Evolutionary conservation across 2,113 vertebrate genomes (phyloP).

Genomic region (Xyliphius kryptos): DNA sequence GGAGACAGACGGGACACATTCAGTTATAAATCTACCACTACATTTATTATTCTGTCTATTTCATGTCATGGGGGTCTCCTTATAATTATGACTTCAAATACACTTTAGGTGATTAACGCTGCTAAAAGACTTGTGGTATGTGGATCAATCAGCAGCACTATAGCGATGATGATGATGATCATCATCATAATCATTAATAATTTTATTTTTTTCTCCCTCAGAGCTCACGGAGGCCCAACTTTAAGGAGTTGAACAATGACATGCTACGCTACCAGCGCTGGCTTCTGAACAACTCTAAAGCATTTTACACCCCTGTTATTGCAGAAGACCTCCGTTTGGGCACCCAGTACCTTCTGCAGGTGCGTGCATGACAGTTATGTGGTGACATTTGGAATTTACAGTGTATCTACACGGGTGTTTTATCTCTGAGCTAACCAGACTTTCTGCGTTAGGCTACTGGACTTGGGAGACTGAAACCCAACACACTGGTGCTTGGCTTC

Average conservation of each 20-base stretch:
- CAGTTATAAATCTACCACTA: no score
- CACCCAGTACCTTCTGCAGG: slow-evolving; percentile 90
- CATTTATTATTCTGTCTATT: no score
- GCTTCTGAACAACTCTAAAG: slow-evolving; percentile 92
- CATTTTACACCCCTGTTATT: slow-evolving; percentile 89
- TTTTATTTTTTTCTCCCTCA: slow-evolving; percentile 47
- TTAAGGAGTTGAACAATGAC: slow-evolving; percentile 85
- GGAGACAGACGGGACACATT: no score
- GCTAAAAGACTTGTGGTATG: no score
- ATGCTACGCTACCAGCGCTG: slow-evolving; percentile 85
- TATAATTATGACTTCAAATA: no score
- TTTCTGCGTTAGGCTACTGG: slow-evolving; percentile 83
- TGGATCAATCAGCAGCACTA: neutral
- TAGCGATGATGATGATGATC: neutral
- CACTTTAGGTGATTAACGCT: no score
- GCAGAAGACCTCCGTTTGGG: slow-evolving; percentile 91
- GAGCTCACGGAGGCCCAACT: slow-evolving; percentile 85
- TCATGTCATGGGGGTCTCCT: no score
- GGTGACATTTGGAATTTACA: no score
- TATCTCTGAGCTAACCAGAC: no score
- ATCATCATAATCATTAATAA: neutral
- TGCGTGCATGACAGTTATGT: no score
- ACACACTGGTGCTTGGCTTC: slow-evolving; percentile 91
- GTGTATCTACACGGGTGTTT: no score
- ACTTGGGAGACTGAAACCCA: slow-evolving; percentile 88